Base-by-base conservation (phyloP, 2,888 invertebrate genomes). In the Ramazzottius varieornatus region DNA sequence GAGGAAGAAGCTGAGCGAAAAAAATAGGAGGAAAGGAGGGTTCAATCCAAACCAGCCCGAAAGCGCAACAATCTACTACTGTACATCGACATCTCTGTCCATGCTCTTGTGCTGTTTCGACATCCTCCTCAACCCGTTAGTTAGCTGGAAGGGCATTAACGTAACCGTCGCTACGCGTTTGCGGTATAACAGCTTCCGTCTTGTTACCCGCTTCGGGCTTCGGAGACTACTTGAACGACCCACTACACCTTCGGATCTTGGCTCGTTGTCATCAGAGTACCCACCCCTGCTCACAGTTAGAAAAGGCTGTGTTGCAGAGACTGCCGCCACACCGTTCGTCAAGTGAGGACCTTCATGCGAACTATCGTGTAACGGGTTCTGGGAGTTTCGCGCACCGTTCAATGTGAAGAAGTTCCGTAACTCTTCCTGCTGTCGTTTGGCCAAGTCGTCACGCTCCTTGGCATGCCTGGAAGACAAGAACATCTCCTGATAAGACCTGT, bases 401-500 rank as follows among this genome's bases (percentile, higher is more conserved):
- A 54, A 8, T 4, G 54, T 29, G 29, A 54, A 54, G 54, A 54
- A 54, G 29, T 54, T 54, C 4, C 54, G 54, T 24, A 54, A 24
- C 65, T 75, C 75, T 63, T 72, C 69, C 24, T 71, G 77, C 71
- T 81, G 81, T 68, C 78, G 77, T 67, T 77, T 73, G 68, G 79
- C 78, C 69, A 81, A 72, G 67, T 80, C 80, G 70, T 80, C 80
- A 68, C 80, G 71, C 72, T 81, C 81, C 69, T 77, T 75, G 71
- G 80, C 80, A 71, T 81, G 81, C 70, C 74, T 73, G 64, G 4
- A 67, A 67, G 64, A 66, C 65, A 68, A 67, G 63, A 33, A 13
- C 40, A 40, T 40, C 40, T 13, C 40, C n/a, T n/a, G n/a, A n/a
- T n/a, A n/a, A n/a, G n/a, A n/a, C n/a, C n/a, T n/a, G n/a, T n/a